Evolutionary conservation across 2,888 invertebrate species (phyloP).

Genomic region (Luperina nickerlii): DNA sequence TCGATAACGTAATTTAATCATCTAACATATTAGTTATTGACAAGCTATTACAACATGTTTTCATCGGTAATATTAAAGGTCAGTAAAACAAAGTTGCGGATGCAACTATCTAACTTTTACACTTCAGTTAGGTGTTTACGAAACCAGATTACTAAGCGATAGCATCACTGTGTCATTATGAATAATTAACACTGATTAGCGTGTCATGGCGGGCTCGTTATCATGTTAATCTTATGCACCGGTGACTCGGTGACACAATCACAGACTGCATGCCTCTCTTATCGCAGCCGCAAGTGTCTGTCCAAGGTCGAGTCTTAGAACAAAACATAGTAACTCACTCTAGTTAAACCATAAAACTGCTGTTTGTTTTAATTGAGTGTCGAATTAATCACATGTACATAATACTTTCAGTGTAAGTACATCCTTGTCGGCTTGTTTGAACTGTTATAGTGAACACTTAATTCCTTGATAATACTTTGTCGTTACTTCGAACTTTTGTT

Average conservation of each 20-base stretch:
- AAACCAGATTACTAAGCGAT: conserved; percentile 47
- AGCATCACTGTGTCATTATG: conserved; percentile 53
- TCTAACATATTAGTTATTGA: not conserved
- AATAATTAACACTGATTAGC: conserved; percentile 68
- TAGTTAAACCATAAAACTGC: conserved; percentile 35
- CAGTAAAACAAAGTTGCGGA: conserved; percentile 5
- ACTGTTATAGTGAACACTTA: not conserved
- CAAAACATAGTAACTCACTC: conserved; percentile 47
- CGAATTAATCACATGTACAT: conserved; percentile 39
- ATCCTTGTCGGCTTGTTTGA: conserved; percentile 13
- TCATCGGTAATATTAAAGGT: conserved; percentile 2
- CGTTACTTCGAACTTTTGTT: conserved; percentile 8
- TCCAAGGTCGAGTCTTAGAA: conserved; percentile 75
- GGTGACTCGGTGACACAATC: conserved; percentile 71
- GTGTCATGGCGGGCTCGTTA: conserved; percentile 70
- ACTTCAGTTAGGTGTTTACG: conserved; percentile 11
- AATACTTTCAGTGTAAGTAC: conserved; percentile 16
- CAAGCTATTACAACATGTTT: conserved; percentile 5
- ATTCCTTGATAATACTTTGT: conserved; percentile 19
- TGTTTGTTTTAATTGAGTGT: conserved; percentile 31
- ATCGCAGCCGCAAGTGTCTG: conserved; percentile 70
- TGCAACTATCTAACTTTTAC: conserved; percentile 14
- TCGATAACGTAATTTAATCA: conserved; percentile 13
- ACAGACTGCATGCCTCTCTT: conserved; percentile 75
- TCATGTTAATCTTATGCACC: conserved; percentile 81